Percentiles rank a stretch among this genome's conserved stretches.
Evolutionary conservation across 1,140 invertebrate species (phyloP).

Genomic region (Delia radicum): DNA sequence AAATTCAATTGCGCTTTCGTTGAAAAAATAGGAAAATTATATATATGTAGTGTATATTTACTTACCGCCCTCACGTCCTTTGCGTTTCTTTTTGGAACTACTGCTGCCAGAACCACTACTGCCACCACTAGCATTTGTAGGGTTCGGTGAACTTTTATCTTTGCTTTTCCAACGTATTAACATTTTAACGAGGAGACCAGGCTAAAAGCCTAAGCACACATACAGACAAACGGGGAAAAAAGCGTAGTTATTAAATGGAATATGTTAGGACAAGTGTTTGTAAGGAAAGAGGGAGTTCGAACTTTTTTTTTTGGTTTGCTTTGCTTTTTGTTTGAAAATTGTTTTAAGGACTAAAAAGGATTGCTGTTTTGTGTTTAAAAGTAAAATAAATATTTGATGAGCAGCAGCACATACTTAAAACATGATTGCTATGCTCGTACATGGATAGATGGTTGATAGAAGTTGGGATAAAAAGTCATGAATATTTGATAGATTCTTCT

Average conservation of each 20-base stretch:
- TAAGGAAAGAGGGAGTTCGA: background rate
- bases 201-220: constrained; percentile 10
- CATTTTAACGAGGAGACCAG: constrained; percentile 46
- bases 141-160: constrained; percentile 59
- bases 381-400: constrained; percentile 23
- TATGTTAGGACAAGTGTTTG: background rate
- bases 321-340: background rate
- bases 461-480: constrained; percentile 10
- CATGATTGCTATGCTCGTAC: background rate
- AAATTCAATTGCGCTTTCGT: constrained; percentile 21
- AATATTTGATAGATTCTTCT: constrained; percentile 22
- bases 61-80: constrained; percentile 60
- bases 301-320: background rate
- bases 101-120: constrained; percentile 40
- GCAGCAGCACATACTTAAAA: constrained; percentile 2
- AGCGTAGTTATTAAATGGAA: no score
- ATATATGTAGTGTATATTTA: background rate
- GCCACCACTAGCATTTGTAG: constrained; percentile 36
- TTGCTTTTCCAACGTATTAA: constrained; percentile 63
- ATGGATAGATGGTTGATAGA: background rate
- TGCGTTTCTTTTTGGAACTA: constrained; percentile 62
- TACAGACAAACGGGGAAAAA: background rate
- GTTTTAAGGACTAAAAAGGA: constrained; percentile 8
- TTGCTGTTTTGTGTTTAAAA: background rate
- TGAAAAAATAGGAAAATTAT: background rate